A percentile compares a stretch with the other conserved stretches of the same genome.
Conservation (phyloP, 1,140 invertebrate genomes). For the Pseudachorutes palmiensis region DNA sequence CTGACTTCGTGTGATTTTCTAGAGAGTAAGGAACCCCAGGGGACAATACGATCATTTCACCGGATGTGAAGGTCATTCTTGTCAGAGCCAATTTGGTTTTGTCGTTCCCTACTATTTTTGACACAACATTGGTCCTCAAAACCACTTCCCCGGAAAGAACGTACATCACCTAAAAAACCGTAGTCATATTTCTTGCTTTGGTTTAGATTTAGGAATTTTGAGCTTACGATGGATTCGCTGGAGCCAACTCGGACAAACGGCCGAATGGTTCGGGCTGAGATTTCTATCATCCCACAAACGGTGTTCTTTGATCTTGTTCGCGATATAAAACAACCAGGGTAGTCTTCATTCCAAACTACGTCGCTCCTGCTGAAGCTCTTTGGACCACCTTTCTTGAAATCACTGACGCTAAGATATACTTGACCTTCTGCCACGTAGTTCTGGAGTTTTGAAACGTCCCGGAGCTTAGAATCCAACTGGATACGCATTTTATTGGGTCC, state of each 20-base stretch:
- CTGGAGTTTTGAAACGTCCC: neutral
- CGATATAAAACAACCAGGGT: neutral
- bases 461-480: neutral
- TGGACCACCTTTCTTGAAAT: too few species aligned
- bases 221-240: neutral
- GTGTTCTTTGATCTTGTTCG: neutral
- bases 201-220: neutral
- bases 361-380: too few species aligned
- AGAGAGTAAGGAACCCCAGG: neutral
- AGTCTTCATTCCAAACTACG: neutral
- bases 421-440: too few species aligned
- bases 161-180: neutral
- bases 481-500: neutral
- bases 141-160: neutral
- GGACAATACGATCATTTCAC: neutral
- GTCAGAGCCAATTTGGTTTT: neutral
- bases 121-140: neutral
- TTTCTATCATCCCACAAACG: neutral
- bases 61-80: neutral
- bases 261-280: neutral
- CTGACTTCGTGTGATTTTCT: slow-evolving; percentile 1
- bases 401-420: too few species aligned
- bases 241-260: neutral
- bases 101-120: neutral
- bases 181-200: too few species aligned